Evolutionary conservation across 2,113 vertebrate species (phyloP).

Genomic region (Tenrec ecaudatus): DNA sequence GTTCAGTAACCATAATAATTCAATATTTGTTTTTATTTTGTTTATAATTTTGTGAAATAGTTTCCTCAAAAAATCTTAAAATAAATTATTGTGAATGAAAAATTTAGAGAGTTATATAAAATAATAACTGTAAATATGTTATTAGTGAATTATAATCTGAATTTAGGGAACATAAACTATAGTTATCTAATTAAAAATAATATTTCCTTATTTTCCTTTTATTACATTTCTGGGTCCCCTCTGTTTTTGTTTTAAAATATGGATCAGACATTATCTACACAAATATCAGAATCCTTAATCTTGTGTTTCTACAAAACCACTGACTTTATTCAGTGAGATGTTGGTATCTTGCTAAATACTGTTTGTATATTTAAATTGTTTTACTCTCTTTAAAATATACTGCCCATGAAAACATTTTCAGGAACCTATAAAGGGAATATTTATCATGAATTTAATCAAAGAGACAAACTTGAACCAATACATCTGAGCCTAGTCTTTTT

Average conservation of each 20-base stretch:
- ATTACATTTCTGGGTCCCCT: not conserved
- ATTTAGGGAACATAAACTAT: not conserved
- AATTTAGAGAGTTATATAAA: not conserved
- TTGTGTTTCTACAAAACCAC: not conserved
- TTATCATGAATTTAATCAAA: not conserved
- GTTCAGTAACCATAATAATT: not conserved
- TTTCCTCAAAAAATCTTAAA: not conserved
- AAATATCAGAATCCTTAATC: not conserved
- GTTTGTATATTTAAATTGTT: not conserved
- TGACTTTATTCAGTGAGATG: not conserved
- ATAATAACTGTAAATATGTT: slow-evolving; percentile 4
- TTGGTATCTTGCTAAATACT: not conserved
- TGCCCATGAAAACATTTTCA: not conserved
- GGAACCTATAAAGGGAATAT: slow-evolving; percentile 39
- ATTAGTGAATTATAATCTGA: not conserved
- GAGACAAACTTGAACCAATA: too few species aligned
- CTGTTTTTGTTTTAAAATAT: slow-evolving; percentile 30
- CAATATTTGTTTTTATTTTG: not conserved
- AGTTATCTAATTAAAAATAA: not conserved
- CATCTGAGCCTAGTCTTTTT: too few species aligned
- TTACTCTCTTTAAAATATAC: not conserved
- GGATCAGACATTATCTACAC: not conserved
- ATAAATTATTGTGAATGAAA: not conserved
- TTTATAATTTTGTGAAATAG: not conserved
- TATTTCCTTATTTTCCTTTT: not conserved